These are phyloP conservation scores for Lepilemur ruficaudatus DNA, from an alignment of 2,797 vertebrate species.

Conservation along the genomic window DNA sequence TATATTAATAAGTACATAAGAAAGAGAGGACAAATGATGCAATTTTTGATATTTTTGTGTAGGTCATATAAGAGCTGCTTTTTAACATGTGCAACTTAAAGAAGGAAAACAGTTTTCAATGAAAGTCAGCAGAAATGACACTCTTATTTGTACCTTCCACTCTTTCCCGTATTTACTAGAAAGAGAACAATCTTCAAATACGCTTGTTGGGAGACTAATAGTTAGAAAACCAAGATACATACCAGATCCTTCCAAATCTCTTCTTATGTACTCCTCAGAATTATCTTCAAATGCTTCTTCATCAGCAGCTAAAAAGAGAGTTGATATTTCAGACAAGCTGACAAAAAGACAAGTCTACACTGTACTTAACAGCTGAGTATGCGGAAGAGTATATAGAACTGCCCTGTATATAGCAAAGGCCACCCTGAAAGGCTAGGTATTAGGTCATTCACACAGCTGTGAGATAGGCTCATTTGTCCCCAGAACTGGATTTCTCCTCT, in stretches of 20 bases:
- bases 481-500: not conserved
- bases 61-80: not conserved
- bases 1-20: not conserved
- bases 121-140: not conserved
- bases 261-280: slow-evolving; percentile 98
- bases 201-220: not conserved
- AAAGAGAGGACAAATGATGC: not conserved
- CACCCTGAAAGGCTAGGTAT: not conserved
- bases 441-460: not conserved
- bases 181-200: not conserved
- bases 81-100: not conserved
- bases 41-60: not conserved
- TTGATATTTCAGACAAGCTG: not conserved
- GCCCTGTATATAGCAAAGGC: not conserved
- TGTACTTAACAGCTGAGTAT: not conserved
- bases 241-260: slow-evolving; percentile 99
- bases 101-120: not conserved
- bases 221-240: slow-evolving; percentile 69
- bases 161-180: not conserved
- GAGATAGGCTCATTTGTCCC: not conserved
- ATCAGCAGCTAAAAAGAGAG: slow-evolving; percentile 91
- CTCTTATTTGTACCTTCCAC: not conserved
- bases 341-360: not conserved
- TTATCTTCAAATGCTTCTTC: slow-evolving; percentile 99
- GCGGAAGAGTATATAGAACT: not conserved